Percentiles rank a stretch among this genome's conserved stretches.
phyloP scores from a whole-genome alignment of 1,140 invertebrate genomes.

The Laupala kohalensis region DNA sequence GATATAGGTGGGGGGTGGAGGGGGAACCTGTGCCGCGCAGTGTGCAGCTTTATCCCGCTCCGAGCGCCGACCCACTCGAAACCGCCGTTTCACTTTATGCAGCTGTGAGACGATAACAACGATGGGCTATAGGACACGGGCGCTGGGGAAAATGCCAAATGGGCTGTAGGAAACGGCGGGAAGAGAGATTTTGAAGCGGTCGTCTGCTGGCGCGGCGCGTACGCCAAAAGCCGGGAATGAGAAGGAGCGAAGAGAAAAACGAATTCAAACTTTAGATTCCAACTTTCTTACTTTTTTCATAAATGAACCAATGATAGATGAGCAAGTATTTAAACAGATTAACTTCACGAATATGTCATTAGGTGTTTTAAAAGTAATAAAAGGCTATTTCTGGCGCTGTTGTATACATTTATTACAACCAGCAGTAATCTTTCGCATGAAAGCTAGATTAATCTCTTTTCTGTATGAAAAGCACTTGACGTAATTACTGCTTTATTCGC shows the following conservation, averaged over 20 bases:
- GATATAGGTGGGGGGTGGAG: slow-evolving; percentile 6
- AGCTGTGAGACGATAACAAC: slow-evolving; percentile 41
- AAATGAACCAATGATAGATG: slow-evolving; percentile 5
- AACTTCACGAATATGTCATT: not conserved
- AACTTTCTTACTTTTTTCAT: slow-evolving; percentile 6
- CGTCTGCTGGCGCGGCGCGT: slow-evolving; percentile 12
- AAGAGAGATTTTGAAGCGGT: slow-evolving; percentile 15
- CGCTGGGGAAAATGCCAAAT: slow-evolving; percentile 41
- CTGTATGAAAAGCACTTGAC: not conserved
- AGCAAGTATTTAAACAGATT: not conserved
- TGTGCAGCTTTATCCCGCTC: slow-evolving; percentile 9
- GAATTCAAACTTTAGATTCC: not conserved
- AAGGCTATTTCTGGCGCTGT: not conserved
- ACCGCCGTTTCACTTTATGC: slow-evolving; percentile 34
- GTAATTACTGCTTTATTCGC: too few species aligned
- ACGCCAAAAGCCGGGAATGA: slow-evolving; percentile 8
- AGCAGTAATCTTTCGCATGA: not conserved
- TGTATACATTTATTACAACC: not conserved
- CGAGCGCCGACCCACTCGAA: not conserved
- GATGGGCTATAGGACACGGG: slow-evolving; percentile 38
- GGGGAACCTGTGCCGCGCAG: slow-evolving; percentile 4
- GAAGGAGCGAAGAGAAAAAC: not conserved
- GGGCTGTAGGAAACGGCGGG: slow-evolving; percentile 27
- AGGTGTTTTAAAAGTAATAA: not conserved
- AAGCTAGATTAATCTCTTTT: not conserved